phyloP scores from a whole-genome alignment of 2,113 vertebrate species.

The Crotalus horridus region DNA sequence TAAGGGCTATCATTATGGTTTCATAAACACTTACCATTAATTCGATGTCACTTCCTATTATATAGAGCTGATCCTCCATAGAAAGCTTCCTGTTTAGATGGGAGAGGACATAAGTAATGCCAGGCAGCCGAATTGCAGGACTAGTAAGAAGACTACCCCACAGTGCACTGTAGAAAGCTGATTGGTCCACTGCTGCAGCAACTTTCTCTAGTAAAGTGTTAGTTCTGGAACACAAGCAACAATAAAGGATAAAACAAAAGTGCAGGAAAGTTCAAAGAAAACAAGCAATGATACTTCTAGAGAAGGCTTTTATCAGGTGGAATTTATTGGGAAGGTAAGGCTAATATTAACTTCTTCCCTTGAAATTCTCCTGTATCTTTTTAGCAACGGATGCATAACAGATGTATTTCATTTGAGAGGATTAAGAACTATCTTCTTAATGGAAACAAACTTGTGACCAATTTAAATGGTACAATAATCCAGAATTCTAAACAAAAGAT shows the following conservation, averaged over 20 bases:
- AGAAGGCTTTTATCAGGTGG: background rate
- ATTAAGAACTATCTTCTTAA: background rate
- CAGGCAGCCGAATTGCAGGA: conserved; percentile 91
- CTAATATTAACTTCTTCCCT: background rate
- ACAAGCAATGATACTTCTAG: background rate
- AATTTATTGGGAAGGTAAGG: background rate
- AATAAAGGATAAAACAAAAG: conserved; percentile 4
- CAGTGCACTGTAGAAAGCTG: conserved; percentile 93
- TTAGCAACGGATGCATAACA: background rate
- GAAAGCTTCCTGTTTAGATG: conserved; percentile 97
- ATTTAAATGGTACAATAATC: background rate
- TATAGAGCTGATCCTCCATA: conserved; percentile 98
- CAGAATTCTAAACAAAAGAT: background rate
- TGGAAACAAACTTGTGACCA: background rate
- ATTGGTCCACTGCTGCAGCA: conserved; percentile 91
- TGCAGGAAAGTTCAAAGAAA: background rate
- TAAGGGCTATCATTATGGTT: accelerated
- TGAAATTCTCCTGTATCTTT: background rate
- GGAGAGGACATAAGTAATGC: conserved; percentile 92
- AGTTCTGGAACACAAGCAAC: conserved; percentile 71
- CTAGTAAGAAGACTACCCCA: conserved; percentile 99
- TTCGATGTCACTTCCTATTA: conserved; percentile 97
- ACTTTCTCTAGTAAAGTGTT: conserved; percentile 95
- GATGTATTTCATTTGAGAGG: background rate
- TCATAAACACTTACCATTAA: conserved; percentile 82